Base-by-base conservation (phyloP, 2,113 vertebrate genomes). In the Narcine bancroftii region DNA sequence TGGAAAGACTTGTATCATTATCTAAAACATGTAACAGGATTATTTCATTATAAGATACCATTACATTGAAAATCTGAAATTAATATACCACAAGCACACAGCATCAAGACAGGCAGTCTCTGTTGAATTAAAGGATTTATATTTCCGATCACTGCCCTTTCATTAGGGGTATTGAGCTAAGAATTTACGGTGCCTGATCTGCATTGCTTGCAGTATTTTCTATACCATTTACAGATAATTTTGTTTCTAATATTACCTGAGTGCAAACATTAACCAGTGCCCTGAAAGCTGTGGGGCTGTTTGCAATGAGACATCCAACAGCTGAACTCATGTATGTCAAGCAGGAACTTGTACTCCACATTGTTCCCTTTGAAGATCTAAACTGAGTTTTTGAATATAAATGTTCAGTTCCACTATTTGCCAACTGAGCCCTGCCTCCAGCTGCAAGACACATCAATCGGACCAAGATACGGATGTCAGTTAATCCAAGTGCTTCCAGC, bases 241-340 rank as follows among this genome's bases (percentile, higher is more conserved):
- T 91, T 19, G 81, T 56, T 72, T 50, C 71, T 66, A 53, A 26
- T 3, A 93, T 92, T 93, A 97, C 96, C 95, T 95, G 96, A 92
- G 96, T 97, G 92, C 96, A 97, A 93, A 97, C 96, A 93, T 96
- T 95, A 92, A 97, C 95, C 1, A 97, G 95, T 92, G 96, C 95
- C 89, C 95, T 95, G 93, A 96, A 95, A 33, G 96, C 95, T 39
- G 94, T 66, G 2, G 96, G 94, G 92, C 95, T 96, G 85, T 95
- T 96, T 45, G 95, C 95, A 89, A 97, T 95, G 89, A 97, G 94
- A 10, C 94, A 96, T 93, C 96, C 96, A 17, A 97, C 96, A 53
- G 96, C 96, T 39, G 96, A 95, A 83, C 96, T 96, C 39, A 97
- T 95, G 93, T 96, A 97, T 79, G 94, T 94, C 92, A 97, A 95